Percentiles rank a stretch among this genome's conserved stretches.
These are phyloP conservation scores for Cepaea nemoralis DNA, from an alignment of 1,140 invertebrate species.

Conservation along the genomic window DNA sequence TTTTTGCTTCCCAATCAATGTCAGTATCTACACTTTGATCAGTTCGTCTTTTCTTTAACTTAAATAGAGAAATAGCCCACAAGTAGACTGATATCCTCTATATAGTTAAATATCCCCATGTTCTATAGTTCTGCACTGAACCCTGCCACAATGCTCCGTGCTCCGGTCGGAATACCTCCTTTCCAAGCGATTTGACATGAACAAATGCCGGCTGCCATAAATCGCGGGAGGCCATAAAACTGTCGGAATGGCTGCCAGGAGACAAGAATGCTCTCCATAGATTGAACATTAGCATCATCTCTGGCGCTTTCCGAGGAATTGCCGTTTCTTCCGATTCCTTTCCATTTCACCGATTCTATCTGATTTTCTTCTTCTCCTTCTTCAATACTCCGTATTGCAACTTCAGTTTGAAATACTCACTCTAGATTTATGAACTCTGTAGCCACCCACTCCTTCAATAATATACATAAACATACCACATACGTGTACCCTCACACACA, in stretches of 20 bases:
- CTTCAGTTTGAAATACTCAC: not conserved
- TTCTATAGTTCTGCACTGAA: no score
- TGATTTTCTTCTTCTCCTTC: not conserved
- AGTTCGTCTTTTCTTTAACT: no score
- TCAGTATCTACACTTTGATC: no score
- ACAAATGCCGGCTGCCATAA: conserved; percentile 12
- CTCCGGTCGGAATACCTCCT: not conserved
- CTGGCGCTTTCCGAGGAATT: not conserved
- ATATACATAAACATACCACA: no score
- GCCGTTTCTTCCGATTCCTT: not conserved
- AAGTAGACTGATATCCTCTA: no score
- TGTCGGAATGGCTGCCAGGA: conserved; percentile 3
- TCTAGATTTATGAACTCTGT: not conserved
- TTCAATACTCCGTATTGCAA: not conserved
- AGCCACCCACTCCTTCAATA: no score
- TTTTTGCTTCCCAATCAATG: no score
- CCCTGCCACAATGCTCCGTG: not conserved
- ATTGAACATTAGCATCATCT: conserved; percentile 16
- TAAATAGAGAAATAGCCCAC: no score
- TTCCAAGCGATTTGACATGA: conserved; percentile 4
- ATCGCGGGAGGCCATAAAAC: conserved; percentile 2
- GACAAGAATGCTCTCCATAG: conserved; percentile 7
- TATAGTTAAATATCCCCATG: no score
- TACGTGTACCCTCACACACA: no score
- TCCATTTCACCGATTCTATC: not conserved